A percentile compares a stretch with the other conserved stretches of the same genome.
These are phyloP conservation scores for Barbus barbus DNA, from an alignment of 2,113 vertebrate genomes.

Conservation along the genomic window DNA sequence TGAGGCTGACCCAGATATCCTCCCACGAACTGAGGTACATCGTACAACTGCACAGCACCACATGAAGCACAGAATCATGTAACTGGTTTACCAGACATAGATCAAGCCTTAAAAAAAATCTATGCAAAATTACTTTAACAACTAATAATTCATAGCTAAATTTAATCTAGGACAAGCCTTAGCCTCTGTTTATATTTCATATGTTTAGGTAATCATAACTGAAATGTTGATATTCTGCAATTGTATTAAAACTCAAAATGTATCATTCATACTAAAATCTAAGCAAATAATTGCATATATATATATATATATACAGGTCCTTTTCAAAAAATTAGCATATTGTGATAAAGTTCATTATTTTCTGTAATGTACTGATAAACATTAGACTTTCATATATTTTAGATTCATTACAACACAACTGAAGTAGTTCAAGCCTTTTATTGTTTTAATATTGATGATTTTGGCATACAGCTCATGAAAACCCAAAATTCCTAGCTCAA, in stretches of 20 bases:
- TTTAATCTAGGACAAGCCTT: background rate
- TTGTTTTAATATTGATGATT: too few relatives aligned
- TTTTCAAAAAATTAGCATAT: too few relatives aligned
- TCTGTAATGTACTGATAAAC: too few relatives aligned
- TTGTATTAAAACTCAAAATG: too few relatives aligned
- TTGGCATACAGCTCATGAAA: too few relatives aligned
- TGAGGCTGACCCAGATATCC: constrained; percentile 90
- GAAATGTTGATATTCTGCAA: background rate
- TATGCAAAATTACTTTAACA: background rate
- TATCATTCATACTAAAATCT: background rate
- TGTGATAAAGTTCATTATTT: too few relatives aligned
- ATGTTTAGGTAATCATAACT: background rate
- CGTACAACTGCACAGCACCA: background rate
- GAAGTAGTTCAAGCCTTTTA: too few relatives aligned
- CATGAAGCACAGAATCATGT: background rate
- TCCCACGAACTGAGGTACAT: constrained; percentile 90
- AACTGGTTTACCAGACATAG: background rate
- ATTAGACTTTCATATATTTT: too few relatives aligned
- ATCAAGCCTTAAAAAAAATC: background rate
- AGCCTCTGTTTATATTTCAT: background rate
- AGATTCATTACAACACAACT: too few relatives aligned
- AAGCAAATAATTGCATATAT: too few relatives aligned
- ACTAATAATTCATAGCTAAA: background rate
- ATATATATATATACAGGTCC: too few relatives aligned
- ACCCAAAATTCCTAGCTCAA: too few relatives aligned